Base-by-base conservation (phyloP, 2,113 vertebrate genomes). In the Vicugna pacos region DNA sequence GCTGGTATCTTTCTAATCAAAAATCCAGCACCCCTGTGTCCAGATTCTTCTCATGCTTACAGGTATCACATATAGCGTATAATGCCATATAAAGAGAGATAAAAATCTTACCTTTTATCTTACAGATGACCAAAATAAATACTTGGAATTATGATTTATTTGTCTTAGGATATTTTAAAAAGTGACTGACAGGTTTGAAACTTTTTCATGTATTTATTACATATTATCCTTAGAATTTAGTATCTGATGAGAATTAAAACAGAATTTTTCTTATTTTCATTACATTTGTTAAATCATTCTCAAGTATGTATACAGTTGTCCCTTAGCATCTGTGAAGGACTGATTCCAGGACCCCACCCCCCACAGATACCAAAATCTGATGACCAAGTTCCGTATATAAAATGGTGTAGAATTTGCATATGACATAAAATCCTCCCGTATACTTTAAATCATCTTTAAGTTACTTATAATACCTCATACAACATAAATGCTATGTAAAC, bases 211-310 rank as follows among this genome's bases (percentile, higher is more conserved):
- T 56, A 80, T 30, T 90, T 80, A 91, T 80, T 79, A 82, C 22
- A 60, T 16, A 85, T 87, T 91, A 50, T 54, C 12, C 82, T 93
- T 93, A 17, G 58, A 93, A 85, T 80, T 93, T 77, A 70, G 24
- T 84, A 70, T 70, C 42, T 81, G 50, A 75, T 52, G 17, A 89
- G 48, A 89, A 65, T 73, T 75, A 67, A 73, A 87, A 85, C 52
- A 69, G 30, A 64, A 32, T 42, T 89, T 89, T 50, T 38, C n/a
- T 93, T 13, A 16, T 48, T 64, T 46, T 92, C 56, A 69, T 70
- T 65, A 52, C 77, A 76, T 67, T 88, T 52, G 85, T 16, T 86
- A 81, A 91, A 58, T 93, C 89, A 95, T 52, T 89, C 48, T 94
- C 52, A 93, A 75, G 35, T 50, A 62, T 8, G 10, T 81, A 56